Conservation (phyloP, 1,140 invertebrate genomes). For the Aphelenchoides besseyi region DNA sequence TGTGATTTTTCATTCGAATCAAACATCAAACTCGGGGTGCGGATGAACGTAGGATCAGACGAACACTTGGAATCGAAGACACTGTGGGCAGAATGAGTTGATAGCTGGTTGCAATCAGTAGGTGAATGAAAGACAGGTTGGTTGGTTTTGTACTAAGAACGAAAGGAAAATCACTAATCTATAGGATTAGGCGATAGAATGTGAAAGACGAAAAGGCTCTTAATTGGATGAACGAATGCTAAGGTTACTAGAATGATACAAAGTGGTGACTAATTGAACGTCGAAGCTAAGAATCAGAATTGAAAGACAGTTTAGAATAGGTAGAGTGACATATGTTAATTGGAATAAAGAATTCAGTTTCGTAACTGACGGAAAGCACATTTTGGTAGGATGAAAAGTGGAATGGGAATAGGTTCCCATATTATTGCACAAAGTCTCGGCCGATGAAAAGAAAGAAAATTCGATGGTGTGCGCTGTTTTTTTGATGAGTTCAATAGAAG, state of each 20-base stretch:
- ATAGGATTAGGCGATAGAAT: neutral
- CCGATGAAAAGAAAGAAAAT: neutral
- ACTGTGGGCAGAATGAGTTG: neutral
- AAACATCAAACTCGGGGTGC: neutral
- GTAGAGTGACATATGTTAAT: too few relatives aligned
- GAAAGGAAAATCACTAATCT: neutral
- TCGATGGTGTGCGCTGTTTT: conserved; percentile 1
- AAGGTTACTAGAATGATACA: neutral
- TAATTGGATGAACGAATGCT: neutral
- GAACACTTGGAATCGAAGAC: neutral
- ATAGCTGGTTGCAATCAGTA: neutral
- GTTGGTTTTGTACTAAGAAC: neutral
- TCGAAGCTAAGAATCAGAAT: neutral
- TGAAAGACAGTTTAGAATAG: neutral
- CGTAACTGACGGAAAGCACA: neutral
- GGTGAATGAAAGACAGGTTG: neutral
- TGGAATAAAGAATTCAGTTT: neutral
- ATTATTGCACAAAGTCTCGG: neutral
- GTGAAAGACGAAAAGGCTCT: neutral
- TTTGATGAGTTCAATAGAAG: neutral
- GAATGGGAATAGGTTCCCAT: neutral
- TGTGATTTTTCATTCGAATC: neutral
- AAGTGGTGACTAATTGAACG: neutral
- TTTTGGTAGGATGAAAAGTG: neutral
- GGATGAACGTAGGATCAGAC: neutral